A percentile compares a stretch with the other conserved stretches of the same genome.
Evolutionary conservation across 2,797 vertebrate species (phyloP).

Genomic region (Echiichthys vipera): DNA sequence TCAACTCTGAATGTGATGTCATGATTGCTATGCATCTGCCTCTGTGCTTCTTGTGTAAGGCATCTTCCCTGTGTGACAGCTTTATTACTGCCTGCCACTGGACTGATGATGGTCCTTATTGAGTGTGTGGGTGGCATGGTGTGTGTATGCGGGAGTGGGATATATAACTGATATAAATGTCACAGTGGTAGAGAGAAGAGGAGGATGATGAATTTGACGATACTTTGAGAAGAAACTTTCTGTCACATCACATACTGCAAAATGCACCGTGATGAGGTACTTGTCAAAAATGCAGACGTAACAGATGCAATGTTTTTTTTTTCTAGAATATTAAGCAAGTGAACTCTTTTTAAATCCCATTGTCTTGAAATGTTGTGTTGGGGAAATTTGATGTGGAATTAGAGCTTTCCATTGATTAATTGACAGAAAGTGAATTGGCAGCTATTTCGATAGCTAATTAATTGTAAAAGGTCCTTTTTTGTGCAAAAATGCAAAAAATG

Average conservation of each 20-base stretch:
- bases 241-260: not conserved
- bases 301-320: not conserved
- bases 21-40: conserved; percentile 37
- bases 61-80: conserved; percentile 33
- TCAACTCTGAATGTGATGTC: conserved; percentile 24
- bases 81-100: conserved; percentile 62
- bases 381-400: not conserved
- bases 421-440: not conserved
- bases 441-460: not conserved
- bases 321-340: not conserved
- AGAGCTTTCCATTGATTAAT: not conserved
- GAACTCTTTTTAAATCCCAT: not conserved
- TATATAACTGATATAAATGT: conserved; percentile 17
- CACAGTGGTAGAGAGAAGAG: conserved; percentile 7
- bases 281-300: not conserved
- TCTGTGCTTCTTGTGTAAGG: conserved; percentile 5
- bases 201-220: conserved; percentile 12
- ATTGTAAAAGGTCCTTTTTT: not conserved
- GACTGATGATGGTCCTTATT: conserved; percentile 30
- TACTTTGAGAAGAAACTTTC: not conserved
- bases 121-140: conserved; percentile 36
- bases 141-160: not conserved
- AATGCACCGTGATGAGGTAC: not conserved
- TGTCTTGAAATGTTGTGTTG: not conserved
- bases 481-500: not conserved